Evolutionary conservation across 2,797 vertebrate species (phyloP), one percentile per base, ranked within the genome.

Genomic region (Taenioides sp.): DNA sequence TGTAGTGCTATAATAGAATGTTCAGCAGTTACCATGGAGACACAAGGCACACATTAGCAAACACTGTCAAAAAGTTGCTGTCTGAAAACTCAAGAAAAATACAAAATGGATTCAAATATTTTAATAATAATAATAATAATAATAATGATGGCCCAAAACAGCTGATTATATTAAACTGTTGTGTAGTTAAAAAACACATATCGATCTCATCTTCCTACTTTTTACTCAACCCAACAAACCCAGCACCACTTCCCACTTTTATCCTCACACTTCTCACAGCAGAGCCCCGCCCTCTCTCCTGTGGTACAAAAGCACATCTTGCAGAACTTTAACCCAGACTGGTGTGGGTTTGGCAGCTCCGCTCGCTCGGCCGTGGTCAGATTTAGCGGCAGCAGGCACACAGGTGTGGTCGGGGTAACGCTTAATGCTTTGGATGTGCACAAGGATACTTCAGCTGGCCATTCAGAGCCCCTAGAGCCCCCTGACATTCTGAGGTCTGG

Each of bases 281-380:
- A 18, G 31, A 25, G 60, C 55, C 52, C 34, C 62, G 12, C 57
- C 62, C 43, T 28, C 18, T 1, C n/a, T 55, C 71, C 40, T 67
- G 71, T 71, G 47, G 22, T 23, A 76, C 40, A 78, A 67, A 72
- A 59, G 59, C 43, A 70, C 54, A 67, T 77, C 61, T 60, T 81
- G 62, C 40, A 59, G 54, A 64, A 72, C 76, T 67, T 77, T 80
- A 74, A 81, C 70, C 54, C 52, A 74, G 63, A 80, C 75, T 70
- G 79, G 73, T 67, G 73, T 67, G 74, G 73, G 72, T 82, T 77
- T 83, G 82, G 75, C 76, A 74, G 67, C 72, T 62, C 54, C 60
- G 64, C 25, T 64, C 28, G 62, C 72, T 77, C 79, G 76, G 60
- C 71, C 73, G 50, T 77, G 73, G 54, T 47, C 73, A 72, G 60